Evolutionary conservation across 2,797 vertebrate species (phyloP), one percentile per base, ranked within the genome.

Genomic region (Hipposideros larvatus): DNA sequence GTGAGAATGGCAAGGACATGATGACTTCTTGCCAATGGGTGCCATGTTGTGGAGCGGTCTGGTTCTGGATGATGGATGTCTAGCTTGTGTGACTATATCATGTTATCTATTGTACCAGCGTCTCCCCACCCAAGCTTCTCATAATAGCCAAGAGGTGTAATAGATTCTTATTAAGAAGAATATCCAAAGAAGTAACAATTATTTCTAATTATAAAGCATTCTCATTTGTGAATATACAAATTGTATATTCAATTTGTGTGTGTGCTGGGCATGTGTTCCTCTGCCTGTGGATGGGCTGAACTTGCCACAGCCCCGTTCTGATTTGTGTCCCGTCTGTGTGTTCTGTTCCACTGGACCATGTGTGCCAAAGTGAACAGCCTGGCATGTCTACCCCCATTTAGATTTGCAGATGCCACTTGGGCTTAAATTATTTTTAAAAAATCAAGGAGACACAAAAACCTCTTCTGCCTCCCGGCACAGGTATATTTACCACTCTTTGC

Each of bases 121-220:
- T n/a, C 65, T 87, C 74, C 46, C 63, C 9, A 22, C 84, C 51
- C 48, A 0, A 2, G 37, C 82, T 84, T 78, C 86, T 63, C 13
- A 2, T 21, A 24, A n/a, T 2, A 87, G 85, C 43, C 34, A 73
- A 85, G 41, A 10, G 55, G 63, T 87, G 78, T 70, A 53, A 77
- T 3, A 77, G 91, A 59, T 65, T 84, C 80, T 51, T 84, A 55
- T n/a, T 28, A 15, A 71, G 85, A 73, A 90, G 65, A 74, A 89
- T 28, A 51, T 43, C 68, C 19, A 19, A 74, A 75, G 82, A 66
- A 91, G 48, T 5, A 43, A 59, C 57, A 28, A 57, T 95, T 88
- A 46, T 61, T 93, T 85, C 79, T 94, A 91, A 85, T 87, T 59
- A 91, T 46, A 43, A 93, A 96, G 65, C 7, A 4, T 43, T 95